A percentile compares a stretch with the other conserved stretches of the same genome.
phyloP scores from a whole-genome alignment of 2,797 vertebrate genomes.

The Epinephelus malabaricus region DNA sequence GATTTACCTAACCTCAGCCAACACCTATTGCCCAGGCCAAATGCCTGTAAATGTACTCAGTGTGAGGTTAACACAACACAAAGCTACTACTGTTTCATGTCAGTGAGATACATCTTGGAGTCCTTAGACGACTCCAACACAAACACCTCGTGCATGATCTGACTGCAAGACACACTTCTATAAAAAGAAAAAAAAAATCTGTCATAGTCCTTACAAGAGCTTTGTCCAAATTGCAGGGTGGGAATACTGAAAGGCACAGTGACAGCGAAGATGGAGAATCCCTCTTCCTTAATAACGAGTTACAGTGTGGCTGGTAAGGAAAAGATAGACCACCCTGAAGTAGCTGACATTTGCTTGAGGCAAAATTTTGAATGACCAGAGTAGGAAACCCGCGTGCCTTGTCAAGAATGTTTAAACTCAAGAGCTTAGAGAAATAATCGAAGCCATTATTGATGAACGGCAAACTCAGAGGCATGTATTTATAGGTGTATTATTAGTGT shows the following conservation, averaged over 20 bases:
- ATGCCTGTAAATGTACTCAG: slow-evolving; percentile 78
- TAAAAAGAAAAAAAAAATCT: slow-evolving; percentile 12
- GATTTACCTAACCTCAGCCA: slow-evolving; percentile 76
- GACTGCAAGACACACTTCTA: slow-evolving; percentile 30
- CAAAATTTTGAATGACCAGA: slow-evolving; percentile 27
- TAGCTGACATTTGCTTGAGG: slow-evolving; percentile 27
- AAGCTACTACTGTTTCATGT: slow-evolving; percentile 75
- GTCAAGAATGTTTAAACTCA: slow-evolving; percentile 45
- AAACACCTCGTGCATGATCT: slow-evolving; percentile 72
- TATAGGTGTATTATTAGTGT: slow-evolving; percentile 26
- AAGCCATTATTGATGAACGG: slow-evolving; percentile 40
- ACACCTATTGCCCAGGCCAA: slow-evolving; percentile 67
- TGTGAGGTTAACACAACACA: slow-evolving; percentile 79
- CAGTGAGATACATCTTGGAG: slow-evolving; percentile 72
- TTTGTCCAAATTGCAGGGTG: slow-evolving; percentile 48
- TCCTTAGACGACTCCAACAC: slow-evolving; percentile 67
- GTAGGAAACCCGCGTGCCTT: slow-evolving; percentile 12
- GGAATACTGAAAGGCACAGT: slow-evolving; percentile 44
- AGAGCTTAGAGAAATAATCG: slow-evolving; percentile 53
- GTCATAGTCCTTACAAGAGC: slow-evolving; percentile 33
- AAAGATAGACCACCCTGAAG: slow-evolving; percentile 75
- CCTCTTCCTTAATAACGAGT: slow-evolving; percentile 46
- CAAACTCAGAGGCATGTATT: slow-evolving; percentile 17
- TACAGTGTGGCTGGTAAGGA: slow-evolving; percentile 36
- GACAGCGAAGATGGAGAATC: slow-evolving; percentile 60